Percentiles rank a stretch among this genome's conserved stretches.
Conservation (phyloP, 92 coral and sea anemone genomes). For the Blastomussa wellsi region DNA sequence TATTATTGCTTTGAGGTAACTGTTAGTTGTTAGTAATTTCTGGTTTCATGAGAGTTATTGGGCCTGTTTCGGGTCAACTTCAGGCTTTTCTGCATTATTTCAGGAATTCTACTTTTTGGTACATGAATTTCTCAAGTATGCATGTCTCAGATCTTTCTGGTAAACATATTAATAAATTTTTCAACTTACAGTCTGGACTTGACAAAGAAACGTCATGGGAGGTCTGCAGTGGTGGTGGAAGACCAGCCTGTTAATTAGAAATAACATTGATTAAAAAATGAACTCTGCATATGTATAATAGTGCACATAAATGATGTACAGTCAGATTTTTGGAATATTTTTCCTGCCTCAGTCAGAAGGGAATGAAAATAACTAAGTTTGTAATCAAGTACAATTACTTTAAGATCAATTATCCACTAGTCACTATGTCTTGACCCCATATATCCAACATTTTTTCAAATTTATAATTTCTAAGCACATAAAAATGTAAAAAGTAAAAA, state of each 20-base stretch:
- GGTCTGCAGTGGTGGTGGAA: conserved; percentile 74
- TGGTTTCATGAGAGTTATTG: background rate
- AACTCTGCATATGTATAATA: background rate
- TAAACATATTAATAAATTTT: background rate
- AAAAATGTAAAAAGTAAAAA: background rate
- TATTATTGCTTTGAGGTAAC: background rate
- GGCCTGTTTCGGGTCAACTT: background rate
- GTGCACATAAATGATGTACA: background rate
- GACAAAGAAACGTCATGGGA: conserved; percentile 92
- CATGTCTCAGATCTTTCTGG: background rate
- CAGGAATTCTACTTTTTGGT: background rate
- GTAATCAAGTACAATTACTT: background rate
- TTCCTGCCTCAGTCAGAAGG: background rate
- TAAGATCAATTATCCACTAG: no score
- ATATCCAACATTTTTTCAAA: background rate
- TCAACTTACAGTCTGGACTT: conserved; percentile 93
- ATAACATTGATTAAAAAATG: background rate
- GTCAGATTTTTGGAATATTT: background rate
- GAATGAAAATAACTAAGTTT: background rate
- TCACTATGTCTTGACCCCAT: background rate
- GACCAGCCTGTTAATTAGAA: conserved; percentile 35
- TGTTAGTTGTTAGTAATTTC: background rate
- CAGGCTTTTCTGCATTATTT: background rate
- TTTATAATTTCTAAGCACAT: background rate
- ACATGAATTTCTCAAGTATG: no score